Evolutionary conservation across 2,113 vertebrate species (phyloP), one percentile per base, ranked within the genome.

Genomic region (Saiga tatarica): DNA sequence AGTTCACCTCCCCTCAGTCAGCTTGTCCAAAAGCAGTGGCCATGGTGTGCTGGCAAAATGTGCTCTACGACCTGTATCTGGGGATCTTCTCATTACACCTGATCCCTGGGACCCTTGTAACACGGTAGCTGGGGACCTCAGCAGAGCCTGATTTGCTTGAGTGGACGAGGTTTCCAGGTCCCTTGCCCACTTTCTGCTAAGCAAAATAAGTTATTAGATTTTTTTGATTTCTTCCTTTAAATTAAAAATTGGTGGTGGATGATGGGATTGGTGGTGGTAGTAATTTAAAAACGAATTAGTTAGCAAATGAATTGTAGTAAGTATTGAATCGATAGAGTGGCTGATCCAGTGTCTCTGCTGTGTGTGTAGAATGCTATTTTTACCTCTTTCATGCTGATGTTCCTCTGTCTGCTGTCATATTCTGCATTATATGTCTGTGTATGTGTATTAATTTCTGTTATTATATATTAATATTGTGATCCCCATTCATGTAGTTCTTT

Each of bases 221-320:
- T 84, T 85, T 94, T 76, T 12, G 0, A 25, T 82, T 86, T 94
- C 50, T 78, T 79, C 8, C 30, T 91, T 88, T 59, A 86, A 88
- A 28, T 94, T 78, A 87, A 87, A 90, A 87, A 36, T 91, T 78
- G 33, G 52, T 92, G 39, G 6, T 86, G 62, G n/a, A 57, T 67
- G 55, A 30, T 88, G n/a, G 36, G 60, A 16, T 57, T 62, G 19
- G 15, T 95, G 79, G 76, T 93, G 26, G 28, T 59, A 76, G 16
- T 94, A n/a, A 84, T 89, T 93, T 96, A 79, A 45, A 90, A 94
- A 87, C 30, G 7, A 91, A 91, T 86, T 91, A 85, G n/a, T 86
- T 45, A 64, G 59, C 33, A 39, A 16, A 52, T 84, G 74, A 59
- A 50, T 55, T 81, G 47, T 91, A 90, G 1, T 64, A 39, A 76